Evolutionary conservation across 2,797 vertebrate genomes (phyloP).

Genomic region (Enteromius trimaculatus): DNA sequence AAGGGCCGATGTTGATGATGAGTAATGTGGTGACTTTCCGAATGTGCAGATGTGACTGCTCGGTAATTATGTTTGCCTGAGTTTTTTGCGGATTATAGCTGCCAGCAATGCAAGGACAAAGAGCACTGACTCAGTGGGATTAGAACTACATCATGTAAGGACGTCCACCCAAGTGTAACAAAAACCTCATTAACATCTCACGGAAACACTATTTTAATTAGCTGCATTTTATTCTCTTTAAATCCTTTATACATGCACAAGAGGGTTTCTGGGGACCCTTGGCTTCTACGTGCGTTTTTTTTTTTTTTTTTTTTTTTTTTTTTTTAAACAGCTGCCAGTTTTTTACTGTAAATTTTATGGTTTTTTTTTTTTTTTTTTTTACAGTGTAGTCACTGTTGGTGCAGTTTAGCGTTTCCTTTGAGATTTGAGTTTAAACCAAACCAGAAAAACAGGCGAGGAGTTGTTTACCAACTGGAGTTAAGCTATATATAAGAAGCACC

Average conservation of each 20-base stretch:
- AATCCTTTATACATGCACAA: conserved; percentile 52
- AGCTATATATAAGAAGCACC: conserved; percentile 33
- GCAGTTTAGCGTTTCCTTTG: conserved; percentile 34
- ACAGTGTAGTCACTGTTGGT: conserved; percentile 25
- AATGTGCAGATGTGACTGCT: conserved; percentile 54
- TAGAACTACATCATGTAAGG: conserved; percentile 64
- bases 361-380: background rate
- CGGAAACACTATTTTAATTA: conserved; percentile 73
- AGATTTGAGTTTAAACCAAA: conserved; percentile 44
- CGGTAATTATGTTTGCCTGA: conserved; percentile 61
- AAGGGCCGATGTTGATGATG: conserved; percentile 32
- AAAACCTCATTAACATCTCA: conserved; percentile 67
- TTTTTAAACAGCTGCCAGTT: no score
- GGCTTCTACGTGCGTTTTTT: background rate
- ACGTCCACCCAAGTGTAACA: conserved; percentile 62
- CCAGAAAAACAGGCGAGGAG: conserved; percentile 21
- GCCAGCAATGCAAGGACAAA: conserved; percentile 58
- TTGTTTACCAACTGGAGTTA: conserved; percentile 37
- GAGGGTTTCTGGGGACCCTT: conserved; percentile 34
- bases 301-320: background rate
- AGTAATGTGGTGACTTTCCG: conserved; percentile 41
- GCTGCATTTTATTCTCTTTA: conserved; percentile 57
- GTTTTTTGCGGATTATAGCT: conserved; percentile 61
- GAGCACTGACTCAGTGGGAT: conserved; percentile 63
- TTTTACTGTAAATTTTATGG: no score